phyloP scores from a whole-genome alignment of 2,888 invertebrate species.

The Metopia argyrocephala region DNA sequence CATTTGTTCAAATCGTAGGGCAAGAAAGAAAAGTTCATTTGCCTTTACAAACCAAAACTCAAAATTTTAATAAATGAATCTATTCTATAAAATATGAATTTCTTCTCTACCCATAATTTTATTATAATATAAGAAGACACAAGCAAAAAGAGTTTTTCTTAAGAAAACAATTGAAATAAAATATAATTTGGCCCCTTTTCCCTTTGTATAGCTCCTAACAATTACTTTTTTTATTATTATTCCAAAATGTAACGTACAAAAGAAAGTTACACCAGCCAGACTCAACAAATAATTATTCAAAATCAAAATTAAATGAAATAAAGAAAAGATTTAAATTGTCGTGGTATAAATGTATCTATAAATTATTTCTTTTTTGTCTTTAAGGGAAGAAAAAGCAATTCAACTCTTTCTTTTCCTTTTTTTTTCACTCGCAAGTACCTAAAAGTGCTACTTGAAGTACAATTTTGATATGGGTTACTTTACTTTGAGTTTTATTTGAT shows the following conservation, averaged over 20 bases:
- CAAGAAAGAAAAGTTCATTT: constrained; percentile 17
- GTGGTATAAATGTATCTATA: constrained; percentile 19
- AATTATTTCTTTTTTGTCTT: too few relatives aligned
- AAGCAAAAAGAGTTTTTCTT: not conserved
- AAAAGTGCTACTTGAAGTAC: constrained; percentile 25
- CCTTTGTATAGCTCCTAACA: too few relatives aligned
- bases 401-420: constrained; percentile 35
- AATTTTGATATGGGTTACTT: constrained; percentile 49
- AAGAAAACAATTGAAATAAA: constrained; percentile 28
- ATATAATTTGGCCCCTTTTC: constrained; percentile 35
- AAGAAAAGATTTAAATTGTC: constrained; percentile 30
- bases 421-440: constrained; percentile 43
- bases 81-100: constrained; percentile 25
- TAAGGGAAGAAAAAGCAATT: constrained; percentile 19
- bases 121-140: too few relatives aligned
- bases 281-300: constrained; percentile 31
- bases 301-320: constrained; percentile 6
- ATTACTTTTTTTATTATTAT: too few relatives aligned
- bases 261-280: constrained; percentile 42
- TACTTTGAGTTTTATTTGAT: constrained; percentile 23
- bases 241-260: constrained; percentile 1
- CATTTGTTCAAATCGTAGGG: too few relatives aligned
- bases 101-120: too few relatives aligned
- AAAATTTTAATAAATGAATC: too few relatives aligned
- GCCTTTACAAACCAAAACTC: not conserved